Conservation (phyloP, 1,140 invertebrate species). For the Gryon sp. region DNA sequence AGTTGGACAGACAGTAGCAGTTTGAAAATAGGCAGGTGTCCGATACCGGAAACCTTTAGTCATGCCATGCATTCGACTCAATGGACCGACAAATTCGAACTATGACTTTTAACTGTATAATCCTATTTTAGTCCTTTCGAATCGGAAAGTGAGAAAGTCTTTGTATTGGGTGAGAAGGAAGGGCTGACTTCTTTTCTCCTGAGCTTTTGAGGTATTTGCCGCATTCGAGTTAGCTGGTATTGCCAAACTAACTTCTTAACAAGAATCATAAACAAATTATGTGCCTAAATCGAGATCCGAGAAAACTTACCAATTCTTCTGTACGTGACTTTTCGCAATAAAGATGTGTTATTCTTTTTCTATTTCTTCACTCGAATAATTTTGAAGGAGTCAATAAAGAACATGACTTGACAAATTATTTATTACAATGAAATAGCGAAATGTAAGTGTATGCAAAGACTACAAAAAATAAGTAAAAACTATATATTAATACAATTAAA, state of each 20-base stretch:
- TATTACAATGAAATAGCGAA: too few species aligned
- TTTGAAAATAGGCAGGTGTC: constrained; percentile 75
- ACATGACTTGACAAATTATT: too few species aligned
- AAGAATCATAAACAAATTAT: constrained; percentile 45
- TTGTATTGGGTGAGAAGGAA: constrained; percentile 38
- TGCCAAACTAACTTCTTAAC: constrained; percentile 22
- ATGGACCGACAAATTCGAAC: constrained; percentile 78
- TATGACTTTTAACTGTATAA: constrained; percentile 80
- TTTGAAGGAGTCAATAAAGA: too few species aligned
- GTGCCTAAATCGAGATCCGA: constrained; percentile 49
- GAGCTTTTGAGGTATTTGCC: constrained; percentile 31
- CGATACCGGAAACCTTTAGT: constrained; percentile 79
- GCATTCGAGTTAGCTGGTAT: neutral
- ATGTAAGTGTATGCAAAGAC: too few species aligned
- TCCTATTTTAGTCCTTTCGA: constrained; percentile 71
- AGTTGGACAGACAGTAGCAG: constrained; percentile 53
- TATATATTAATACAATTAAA: too few species aligned
- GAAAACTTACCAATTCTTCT: neutral
- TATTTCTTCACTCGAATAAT: too few species aligned
- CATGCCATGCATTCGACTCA: constrained; percentile 69
- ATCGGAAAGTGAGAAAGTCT: constrained; percentile 66
- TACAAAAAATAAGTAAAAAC: too few species aligned
- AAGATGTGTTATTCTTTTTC: too few species aligned
- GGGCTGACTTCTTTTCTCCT: constrained; percentile 35
- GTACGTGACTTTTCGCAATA: too few species aligned